Evolutionary conservation across 1,140 invertebrate species (phyloP), one percentile per base, ranked within the genome.

Genomic region (Rhynchophorus ferrugineus): DNA sequence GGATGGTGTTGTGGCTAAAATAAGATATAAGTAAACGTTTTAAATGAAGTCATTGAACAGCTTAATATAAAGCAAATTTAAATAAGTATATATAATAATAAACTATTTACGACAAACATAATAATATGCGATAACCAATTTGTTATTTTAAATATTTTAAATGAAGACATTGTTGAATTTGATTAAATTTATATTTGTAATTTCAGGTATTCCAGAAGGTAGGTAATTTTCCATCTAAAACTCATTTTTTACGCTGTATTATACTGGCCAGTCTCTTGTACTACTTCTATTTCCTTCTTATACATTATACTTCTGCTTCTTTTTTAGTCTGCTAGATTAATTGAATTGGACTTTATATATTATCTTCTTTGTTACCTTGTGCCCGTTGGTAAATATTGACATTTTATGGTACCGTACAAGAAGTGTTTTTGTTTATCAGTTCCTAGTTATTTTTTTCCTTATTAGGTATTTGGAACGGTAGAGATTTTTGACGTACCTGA

Each of bases 161-260:
- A 29, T 22, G 19, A 44, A 44, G 22, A 21, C 41, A 20, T 20
- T 48, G 36, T 58, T 46, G 62, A 58, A 46, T 57, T 64, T 64
- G 49, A 69, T 68, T 67, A 63, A 66, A 68, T 67, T 68, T 17
- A 59, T 63, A 61, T 38, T 53, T 53, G 20, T 41, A 42, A 53
- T 53, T 65, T 62, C 71, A 74, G 71, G 71, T 69, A 73, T 69
- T 54, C 71, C 71, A 45, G 68, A 71, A 74, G 71, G 71, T 73
- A 72, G 64, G 71, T 73, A 68, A 52, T 51, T 39, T 53, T 52
- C 8, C 2, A 46, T 44, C 33, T 29, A 53, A 49, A 51, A 41
- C 54, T 45, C 46, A 49, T 50, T 43, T 51, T 55, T n/a, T n/a
- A n/a, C n/a, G 56, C 57, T 54, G 52, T 51, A 48, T 50, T 48